Conservation (phyloP, 2,888 invertebrate genomes). For the Euzetes globulus region DNA sequence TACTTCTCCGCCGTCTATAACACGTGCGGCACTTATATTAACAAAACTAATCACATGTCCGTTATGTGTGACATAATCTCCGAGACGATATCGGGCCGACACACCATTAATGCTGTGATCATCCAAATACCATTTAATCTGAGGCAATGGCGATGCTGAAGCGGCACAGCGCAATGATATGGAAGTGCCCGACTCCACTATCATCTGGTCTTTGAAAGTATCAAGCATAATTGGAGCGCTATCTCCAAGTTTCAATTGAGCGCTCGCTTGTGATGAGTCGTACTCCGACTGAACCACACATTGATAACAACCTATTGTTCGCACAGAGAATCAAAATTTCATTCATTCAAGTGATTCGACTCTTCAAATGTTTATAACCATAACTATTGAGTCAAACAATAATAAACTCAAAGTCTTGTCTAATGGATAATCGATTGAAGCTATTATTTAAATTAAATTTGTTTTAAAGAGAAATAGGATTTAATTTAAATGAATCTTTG, state of each 20-base stretch:
- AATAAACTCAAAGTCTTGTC: neutral
- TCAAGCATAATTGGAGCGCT: constrained; percentile 44
- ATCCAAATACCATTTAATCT: constrained; percentile 41
- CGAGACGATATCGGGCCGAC: constrained; percentile 38
- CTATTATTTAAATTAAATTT: no score
- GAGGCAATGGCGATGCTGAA: constrained; percentile 40
- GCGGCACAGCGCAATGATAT: constrained; percentile 40
- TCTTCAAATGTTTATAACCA: neutral
- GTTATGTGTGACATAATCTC: constrained; percentile 41
- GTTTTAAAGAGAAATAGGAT: no score
- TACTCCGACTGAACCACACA: constrained; percentile 76
- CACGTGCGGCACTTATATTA: constrained; percentile 38
- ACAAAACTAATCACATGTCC: constrained; percentile 41
- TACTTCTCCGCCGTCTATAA: constrained; percentile 35
- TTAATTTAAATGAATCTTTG: no score
- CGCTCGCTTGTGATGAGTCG: constrained; percentile 73
- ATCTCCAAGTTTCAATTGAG: constrained; percentile 73
- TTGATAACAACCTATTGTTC: constrained; percentile 57
- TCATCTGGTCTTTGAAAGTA: constrained; percentile 38
- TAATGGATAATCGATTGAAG: constrained; percentile 13
- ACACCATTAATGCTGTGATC: constrained; percentile 31
- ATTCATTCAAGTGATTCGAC: neutral
- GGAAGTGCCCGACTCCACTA: constrained; percentile 37
- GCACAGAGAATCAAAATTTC: neutral
- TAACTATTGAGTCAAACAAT: neutral